A percentile compares a stretch with the other conserved stretches of the same genome.
phyloP scores from a whole-genome alignment of 2,888 invertebrate species.

The Aradus depressus region DNA sequence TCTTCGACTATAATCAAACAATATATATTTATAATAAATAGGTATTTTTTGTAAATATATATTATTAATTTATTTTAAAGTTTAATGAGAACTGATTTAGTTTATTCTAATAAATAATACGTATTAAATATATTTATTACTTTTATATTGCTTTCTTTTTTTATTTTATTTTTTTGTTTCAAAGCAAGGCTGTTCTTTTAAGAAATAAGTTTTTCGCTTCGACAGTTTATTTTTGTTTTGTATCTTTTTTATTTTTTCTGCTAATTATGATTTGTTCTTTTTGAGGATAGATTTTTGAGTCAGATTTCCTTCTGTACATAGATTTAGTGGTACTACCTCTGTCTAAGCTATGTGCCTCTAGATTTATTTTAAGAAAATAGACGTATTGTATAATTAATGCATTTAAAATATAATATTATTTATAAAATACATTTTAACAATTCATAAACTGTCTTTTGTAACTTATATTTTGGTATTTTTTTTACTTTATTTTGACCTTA shows the following conservation, averaged over 20 bases:
- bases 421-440: no score
- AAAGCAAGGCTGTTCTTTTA: slow-evolving; percentile 12
- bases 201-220: slow-evolving; percentile 6
- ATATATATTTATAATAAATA: slow-evolving; percentile 13
- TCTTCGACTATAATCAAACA: slow-evolving; percentile 21
- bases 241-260: slow-evolving; percentile 10
- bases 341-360: slow-evolving; percentile 27
- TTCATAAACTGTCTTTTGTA: no score
- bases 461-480: no score
- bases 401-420: no score
- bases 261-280: slow-evolving; percentile 9
- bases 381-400: slow-evolving; percentile 3
- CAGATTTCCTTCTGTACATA: slow-evolving; percentile 18
- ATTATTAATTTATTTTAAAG: slow-evolving; percentile 21
- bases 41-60: slow-evolving; percentile 20
- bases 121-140: slow-evolving; percentile 25
- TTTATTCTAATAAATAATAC: slow-evolving; percentile 13
- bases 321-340: slow-evolving; percentile 28
- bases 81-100: slow-evolving; percentile 25
- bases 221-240: background rate
- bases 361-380: slow-evolving; percentile 5
- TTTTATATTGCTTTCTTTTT: slow-evolving; percentile 25
- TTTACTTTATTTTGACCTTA: no score
- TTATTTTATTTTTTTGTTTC: slow-evolving; percentile 18
- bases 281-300: slow-evolving; percentile 15